Evolutionary conservation across 1,140 invertebrate genomes (phyloP).

Genomic region (Contarinia nasturtii): DNA sequence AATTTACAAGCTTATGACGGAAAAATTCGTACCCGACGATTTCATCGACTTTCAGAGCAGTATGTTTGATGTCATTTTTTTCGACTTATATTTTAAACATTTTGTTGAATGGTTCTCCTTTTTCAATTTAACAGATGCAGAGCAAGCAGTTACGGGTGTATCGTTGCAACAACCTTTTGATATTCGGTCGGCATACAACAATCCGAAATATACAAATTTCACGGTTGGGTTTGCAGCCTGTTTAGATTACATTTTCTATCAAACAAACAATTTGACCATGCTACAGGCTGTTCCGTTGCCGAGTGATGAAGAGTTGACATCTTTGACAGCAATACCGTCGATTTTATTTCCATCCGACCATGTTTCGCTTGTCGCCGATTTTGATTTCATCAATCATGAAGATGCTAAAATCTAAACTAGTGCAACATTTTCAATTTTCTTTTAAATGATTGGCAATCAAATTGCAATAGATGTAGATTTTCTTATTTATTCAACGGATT

Average conservation of each 20-base stretch:
- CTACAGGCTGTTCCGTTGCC: constrained; percentile 57
- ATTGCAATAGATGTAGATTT: no score
- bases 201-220: constrained; percentile 68
- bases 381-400: constrained; percentile 22
- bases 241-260: constrained; percentile 84
- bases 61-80: constrained; percentile 27
- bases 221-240: constrained; percentile 66
- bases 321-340: constrained; percentile 61
- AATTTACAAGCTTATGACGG: constrained; percentile 53
- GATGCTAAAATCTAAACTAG: no score
- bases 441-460: no score
- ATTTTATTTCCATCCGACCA: constrained; percentile 83
- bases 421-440: no score
- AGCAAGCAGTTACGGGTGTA: constrained; percentile 40
- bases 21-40: constrained; percentile 35
- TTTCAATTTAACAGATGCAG: constrained; percentile 30
- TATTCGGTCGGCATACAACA: constrained; percentile 53
- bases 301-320: constrained; percentile 46
- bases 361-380: constrained; percentile 65
- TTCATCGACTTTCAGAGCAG: constrained; percentile 57
- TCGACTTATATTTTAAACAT: constrained; percentile 1
- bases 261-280: constrained; percentile 40
- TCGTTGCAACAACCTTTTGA: constrained; percentile 37
- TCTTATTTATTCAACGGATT: no score
- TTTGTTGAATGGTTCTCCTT: constrained; percentile 1